Conservation (phyloP, 2,888 invertebrate species). For the Matsumyia berberina region DNA sequence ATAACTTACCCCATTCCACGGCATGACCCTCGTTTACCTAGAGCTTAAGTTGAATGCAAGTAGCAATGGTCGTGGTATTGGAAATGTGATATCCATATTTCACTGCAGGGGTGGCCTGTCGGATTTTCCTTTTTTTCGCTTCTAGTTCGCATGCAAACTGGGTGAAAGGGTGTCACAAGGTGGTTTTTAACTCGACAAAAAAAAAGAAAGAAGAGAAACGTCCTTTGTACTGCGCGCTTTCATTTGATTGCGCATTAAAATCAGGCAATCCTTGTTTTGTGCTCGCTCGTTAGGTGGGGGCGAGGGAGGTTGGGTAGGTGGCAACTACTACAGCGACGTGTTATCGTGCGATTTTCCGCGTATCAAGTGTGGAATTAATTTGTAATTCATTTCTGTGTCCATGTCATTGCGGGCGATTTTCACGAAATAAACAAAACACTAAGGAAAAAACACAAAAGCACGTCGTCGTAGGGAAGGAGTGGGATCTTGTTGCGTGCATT, state of each 20-base stretch:
- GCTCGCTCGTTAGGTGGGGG: neutral
- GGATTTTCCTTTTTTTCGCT: slow-evolving; percentile 16
- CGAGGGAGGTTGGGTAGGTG: neutral
- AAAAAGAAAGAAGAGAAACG: slow-evolving; percentile 4
- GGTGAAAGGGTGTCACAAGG: slow-evolving; percentile 25
- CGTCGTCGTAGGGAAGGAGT: slow-evolving; percentile 8
- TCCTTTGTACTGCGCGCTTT: slow-evolving; percentile 45
- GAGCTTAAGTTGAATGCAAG: slow-evolving; percentile 57
- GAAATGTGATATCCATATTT: slow-evolving; percentile 69
- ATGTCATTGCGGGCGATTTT: slow-evolving; percentile 51
- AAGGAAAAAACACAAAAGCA: neutral
- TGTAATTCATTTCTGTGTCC: slow-evolving; percentile 62
- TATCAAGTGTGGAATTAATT: slow-evolving; percentile 74
- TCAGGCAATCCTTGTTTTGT: slow-evolving; percentile 59
- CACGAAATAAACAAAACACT: slow-evolving; percentile 45
- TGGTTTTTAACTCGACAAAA: slow-evolving; percentile 22
- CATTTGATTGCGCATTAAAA: slow-evolving; percentile 69
- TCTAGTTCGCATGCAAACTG: slow-evolving; percentile 63
- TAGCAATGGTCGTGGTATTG: slow-evolving; percentile 39
- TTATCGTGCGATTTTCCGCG: slow-evolving; percentile 64
- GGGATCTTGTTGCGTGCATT: slow-evolving; percentile 64
- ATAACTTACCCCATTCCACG: slow-evolving; percentile 46
- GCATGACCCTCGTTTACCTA: slow-evolving; percentile 48
- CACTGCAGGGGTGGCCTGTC: slow-evolving; percentile 46
- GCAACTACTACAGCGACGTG: slow-evolving; percentile 31